phyloP scores from a whole-genome alignment of 2,797 vertebrate species.

The Acrossocheilus fasciatus region DNA sequence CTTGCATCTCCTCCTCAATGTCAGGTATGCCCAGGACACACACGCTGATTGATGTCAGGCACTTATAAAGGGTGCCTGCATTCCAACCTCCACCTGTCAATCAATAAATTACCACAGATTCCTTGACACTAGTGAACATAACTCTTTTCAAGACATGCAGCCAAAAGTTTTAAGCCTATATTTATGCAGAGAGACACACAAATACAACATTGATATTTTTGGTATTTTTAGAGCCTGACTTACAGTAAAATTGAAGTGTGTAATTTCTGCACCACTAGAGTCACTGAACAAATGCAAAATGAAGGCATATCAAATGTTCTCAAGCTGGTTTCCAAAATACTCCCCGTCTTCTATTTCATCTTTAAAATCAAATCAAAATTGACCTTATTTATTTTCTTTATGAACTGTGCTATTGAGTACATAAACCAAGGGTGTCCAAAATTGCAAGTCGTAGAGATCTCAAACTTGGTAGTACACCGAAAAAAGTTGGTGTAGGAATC shows the following conservation, averaged over 20 bases:
- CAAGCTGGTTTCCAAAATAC: not conserved
- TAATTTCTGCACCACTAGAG: not conserved
- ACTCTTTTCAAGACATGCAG: not conserved
- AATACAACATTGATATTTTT: not conserved
- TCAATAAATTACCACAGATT: constrained; percentile 29
- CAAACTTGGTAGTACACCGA: not conserved
- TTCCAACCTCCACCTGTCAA: constrained; percentile 17
- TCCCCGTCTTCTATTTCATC: not conserved
- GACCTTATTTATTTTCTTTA: not conserved
- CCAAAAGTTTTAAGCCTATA: not conserved
- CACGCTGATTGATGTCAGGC: constrained; percentile 8
- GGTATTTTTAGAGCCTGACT: not conserved
- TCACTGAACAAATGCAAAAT: not conserved
- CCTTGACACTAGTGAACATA: constrained; percentile 1
- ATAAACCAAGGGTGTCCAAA: not conserved
- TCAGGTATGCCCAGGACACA: constrained; percentile 30
- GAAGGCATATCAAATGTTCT: not conserved
- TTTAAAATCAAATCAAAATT: not conserved
- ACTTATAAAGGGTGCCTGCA: constrained; percentile 1
- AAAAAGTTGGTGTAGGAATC: not conserved
- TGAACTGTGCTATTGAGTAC: not conserved
- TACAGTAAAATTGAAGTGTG: not conserved
- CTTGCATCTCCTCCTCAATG: not conserved
- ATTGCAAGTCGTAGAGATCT: not conserved
- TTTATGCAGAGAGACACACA: not conserved